phyloP scores from a whole-genome alignment of 2,113 vertebrate species.

The Coptodon rendalli region DNA sequence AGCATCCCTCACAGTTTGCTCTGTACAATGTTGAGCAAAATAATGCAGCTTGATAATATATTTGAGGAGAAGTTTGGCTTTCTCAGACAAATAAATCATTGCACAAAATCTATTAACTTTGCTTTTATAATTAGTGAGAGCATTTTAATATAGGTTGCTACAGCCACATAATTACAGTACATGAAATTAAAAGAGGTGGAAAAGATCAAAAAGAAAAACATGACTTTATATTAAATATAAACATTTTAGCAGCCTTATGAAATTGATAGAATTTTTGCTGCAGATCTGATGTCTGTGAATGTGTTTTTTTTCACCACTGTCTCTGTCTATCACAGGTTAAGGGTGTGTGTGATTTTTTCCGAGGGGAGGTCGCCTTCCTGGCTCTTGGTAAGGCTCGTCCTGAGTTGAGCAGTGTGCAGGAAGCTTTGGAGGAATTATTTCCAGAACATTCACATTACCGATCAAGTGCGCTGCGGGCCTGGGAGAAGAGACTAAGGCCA shows the following conservation, averaged over 20 bases:
- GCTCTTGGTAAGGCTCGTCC: slow-evolving; percentile 82
- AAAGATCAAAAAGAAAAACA: background rate
- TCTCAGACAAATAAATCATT: background rate
- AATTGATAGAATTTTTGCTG: background rate
- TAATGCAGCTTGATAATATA: background rate
- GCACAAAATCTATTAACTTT: background rate
- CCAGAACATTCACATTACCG: slow-evolving; percentile 73
- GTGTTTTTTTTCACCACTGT: background rate
- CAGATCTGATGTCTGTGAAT: background rate
- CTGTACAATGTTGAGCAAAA: background rate
- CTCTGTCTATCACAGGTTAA: slow-evolving; percentile 42
- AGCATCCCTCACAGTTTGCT: background rate
- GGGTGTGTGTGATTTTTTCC: slow-evolving; percentile 86
- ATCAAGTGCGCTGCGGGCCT: slow-evolving; percentile 62
- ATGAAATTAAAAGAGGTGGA: background rate
- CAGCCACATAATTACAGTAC: background rate
- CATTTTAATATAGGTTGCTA: background rate
- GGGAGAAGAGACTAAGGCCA: slow-evolving; percentile 74
- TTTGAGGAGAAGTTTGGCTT: background rate
- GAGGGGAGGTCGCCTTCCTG: slow-evolving; percentile 85
- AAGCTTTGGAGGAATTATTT: slow-evolving; percentile 83
- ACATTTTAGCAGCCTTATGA: background rate
- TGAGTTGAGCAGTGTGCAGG: slow-evolving; percentile 77
- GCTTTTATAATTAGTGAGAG: background rate
- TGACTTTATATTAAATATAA: background rate